phyloP scores from a whole-genome alignment of 2,113 vertebrate species.

The Irena cyanogastra region DNA sequence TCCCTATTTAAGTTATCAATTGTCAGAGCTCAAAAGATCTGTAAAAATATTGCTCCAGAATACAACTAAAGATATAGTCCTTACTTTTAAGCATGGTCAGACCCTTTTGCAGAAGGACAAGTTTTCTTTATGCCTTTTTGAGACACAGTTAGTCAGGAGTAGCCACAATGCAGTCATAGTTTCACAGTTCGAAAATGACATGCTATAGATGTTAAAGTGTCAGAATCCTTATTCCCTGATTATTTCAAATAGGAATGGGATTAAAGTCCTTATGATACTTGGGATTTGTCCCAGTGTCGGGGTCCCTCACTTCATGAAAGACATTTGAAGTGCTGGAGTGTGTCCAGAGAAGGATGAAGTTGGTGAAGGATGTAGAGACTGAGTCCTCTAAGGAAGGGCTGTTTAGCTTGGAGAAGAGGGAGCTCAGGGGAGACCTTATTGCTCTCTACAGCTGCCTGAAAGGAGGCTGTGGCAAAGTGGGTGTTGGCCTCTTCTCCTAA shows the following conservation, averaged over 20 bases:
- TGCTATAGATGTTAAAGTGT: neutral
- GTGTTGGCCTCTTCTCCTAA: neutral
- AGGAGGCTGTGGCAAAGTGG: neutral
- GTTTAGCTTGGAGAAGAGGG: neutral
- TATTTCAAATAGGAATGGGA: neutral
- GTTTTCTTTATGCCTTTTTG: neutral
- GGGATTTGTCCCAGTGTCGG: neutral
- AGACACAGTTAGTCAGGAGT: neutral
- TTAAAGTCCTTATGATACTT: neutral
- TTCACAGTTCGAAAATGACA: neutral
- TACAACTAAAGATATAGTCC: neutral
- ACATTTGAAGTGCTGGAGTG: fast-evolving
- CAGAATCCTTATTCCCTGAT: neutral
- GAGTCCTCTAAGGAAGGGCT: neutral
- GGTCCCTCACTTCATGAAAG: neutral
- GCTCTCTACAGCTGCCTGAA: neutral
- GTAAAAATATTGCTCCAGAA: neutral
- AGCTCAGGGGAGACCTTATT: neutral
- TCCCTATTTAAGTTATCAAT: neutral
- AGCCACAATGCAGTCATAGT: neutral
- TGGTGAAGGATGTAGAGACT: neutral
- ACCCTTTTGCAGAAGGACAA: neutral
- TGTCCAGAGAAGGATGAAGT: neutral
- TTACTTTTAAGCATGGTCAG: neutral
- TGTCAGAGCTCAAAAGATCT: neutral